Percentiles rank a stretch among this genome's conserved stretches.
These are phyloP conservation scores for Streptopelia turtur DNA, from an alignment of 2,797 vertebrate species.

Conservation along the genomic window DNA sequence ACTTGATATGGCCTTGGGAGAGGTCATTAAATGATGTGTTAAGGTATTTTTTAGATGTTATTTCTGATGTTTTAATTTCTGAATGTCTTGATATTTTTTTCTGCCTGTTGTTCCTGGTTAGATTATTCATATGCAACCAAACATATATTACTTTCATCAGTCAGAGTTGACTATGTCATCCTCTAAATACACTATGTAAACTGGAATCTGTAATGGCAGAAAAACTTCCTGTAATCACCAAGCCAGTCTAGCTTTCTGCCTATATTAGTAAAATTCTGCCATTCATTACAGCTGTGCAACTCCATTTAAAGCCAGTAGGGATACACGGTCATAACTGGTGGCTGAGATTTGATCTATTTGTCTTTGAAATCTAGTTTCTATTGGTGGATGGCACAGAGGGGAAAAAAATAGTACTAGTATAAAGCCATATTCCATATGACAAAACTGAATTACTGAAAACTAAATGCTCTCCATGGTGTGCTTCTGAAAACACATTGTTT, in stretches of 20 bases:
- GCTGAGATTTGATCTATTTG: neutral
- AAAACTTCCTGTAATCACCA: neutral
- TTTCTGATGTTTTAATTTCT: neutral
- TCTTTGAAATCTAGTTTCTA: neutral
- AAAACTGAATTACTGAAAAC: neutral
- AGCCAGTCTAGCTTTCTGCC: neutral
- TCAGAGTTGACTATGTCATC: neutral
- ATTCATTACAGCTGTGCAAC: neutral
- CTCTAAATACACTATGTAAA: neutral
- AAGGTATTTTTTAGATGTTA: neutral
- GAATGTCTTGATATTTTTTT: neutral
- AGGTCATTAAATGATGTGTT: neutral
- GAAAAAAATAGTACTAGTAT: neutral
- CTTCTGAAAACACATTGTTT: neutral
- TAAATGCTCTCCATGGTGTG: neutral
- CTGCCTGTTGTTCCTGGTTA: neutral
- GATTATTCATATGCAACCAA: neutral
- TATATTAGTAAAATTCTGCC: conserved; percentile 10
- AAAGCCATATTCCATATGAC: neutral
- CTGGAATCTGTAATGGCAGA: neutral
- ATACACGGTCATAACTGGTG: neutral
- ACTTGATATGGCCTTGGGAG: neutral
- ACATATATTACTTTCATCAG: neutral
- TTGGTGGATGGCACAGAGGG: neutral
- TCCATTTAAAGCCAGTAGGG: neutral